Conservation (phyloP, 2,113 vertebrate species). For the Anhinga rufa region DNA sequence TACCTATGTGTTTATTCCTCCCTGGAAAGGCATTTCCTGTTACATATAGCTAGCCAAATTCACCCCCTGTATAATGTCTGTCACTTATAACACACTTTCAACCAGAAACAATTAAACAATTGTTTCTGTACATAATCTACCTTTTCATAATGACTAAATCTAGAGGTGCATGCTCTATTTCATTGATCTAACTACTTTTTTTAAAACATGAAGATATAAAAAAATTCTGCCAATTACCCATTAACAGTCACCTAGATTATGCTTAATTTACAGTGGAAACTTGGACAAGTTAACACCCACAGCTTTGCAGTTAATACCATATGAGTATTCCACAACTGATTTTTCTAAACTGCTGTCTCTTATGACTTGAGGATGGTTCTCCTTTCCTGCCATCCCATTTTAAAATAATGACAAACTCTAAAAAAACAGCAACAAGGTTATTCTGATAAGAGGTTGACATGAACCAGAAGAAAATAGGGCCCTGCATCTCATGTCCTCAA, state of each 20-base stretch:
- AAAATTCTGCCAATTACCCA: not conserved
- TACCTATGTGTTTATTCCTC: not conserved
- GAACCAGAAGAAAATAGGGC: not conserved
- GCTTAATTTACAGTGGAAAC: not conserved
- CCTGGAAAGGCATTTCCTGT: not conserved
- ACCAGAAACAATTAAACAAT: not conserved
- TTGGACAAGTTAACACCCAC: not conserved
- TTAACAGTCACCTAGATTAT: not conserved
- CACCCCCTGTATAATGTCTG: not conserved
- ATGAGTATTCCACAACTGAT: not conserved
- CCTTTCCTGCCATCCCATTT: not conserved
- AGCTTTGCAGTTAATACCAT: rapidly evolving
- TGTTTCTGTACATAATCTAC: not conserved
- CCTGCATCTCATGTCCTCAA: not conserved
- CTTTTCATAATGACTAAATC: not conserved
- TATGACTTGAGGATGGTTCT: not conserved
- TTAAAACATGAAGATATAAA: not conserved
- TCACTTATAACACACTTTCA: not conserved
- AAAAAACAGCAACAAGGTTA: not conserved
- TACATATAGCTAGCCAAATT: not conserved
- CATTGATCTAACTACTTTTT: not conserved
- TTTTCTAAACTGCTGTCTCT: not conserved
- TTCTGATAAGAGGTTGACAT: not conserved
- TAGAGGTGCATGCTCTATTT: not conserved
- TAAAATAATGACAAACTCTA: not conserved